Evolutionary conservation across 2,797 vertebrate genomes (phyloP).

Genomic region (Sparus aurata): DNA sequence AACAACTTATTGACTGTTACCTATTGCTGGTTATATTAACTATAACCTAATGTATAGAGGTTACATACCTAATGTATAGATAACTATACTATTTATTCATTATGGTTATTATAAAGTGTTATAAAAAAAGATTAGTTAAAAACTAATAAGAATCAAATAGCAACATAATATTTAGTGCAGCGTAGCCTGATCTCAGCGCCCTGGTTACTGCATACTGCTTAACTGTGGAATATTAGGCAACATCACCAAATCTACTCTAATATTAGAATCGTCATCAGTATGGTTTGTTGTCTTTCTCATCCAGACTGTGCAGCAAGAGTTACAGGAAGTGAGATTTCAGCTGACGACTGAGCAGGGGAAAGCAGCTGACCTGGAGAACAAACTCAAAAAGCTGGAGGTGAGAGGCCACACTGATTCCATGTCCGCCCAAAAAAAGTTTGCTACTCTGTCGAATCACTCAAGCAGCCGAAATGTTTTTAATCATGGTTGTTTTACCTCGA

Average conservation of each 20-base stretch:
- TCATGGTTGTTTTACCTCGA: not conserved
- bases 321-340: constrained; percentile 80
- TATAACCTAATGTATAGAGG: no score
- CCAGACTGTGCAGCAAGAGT: constrained; percentile 86
- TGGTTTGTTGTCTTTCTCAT: constrained; percentile 6
- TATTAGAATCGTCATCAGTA: not conserved
- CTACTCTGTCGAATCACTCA: not conserved
- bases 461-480: not conserved
- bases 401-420: constrained; percentile 10
- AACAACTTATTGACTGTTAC: no score
- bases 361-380: constrained; percentile 77
- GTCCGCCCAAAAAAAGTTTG: not conserved
- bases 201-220: not conserved
- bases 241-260: not conserved
- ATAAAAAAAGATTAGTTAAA: no score
- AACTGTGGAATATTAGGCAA: not conserved
- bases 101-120: no score
- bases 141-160: no score
- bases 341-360: constrained; percentile 81
- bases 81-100: no score
- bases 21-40: no score
- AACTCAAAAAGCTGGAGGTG: constrained; percentile 87
- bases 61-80: no score
- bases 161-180: not conserved
- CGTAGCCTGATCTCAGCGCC: not conserved